Evolutionary conservation across 2,797 vertebrate species (phyloP).

Genomic region (Borostomias antarcticus): DNA sequence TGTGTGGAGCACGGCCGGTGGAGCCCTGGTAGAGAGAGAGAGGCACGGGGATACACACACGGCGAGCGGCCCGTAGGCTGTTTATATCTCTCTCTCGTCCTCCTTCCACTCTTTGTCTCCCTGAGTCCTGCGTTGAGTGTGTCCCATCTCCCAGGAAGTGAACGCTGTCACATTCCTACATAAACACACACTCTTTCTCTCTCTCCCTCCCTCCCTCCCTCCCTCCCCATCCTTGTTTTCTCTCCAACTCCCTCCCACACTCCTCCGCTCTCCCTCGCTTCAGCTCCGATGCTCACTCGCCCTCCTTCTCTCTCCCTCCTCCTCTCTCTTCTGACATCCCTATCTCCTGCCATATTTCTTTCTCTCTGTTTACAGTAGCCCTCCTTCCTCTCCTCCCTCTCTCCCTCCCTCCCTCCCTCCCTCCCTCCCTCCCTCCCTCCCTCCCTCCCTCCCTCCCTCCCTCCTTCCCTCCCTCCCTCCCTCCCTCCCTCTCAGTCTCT

Average conservation of each 20-base stretch:
- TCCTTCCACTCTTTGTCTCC: conserved; percentile 36
- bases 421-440: conserved; percentile 60
- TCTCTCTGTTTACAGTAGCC: neutral
- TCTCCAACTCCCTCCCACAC: neutral
- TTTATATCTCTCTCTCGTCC: conserved; percentile 23
- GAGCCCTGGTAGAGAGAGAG: too few species aligned
- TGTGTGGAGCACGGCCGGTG: neutral
- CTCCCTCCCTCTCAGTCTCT: conserved; percentile 41
- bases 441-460: conserved; percentile 58
- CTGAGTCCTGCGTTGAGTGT: conserved; percentile 49
- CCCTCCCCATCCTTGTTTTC: conserved; percentile 14
- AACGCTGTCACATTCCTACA: conserved; percentile 70
- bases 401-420: neutral
- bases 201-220: conserved; percentile 18
- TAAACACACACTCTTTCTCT: conserved; percentile 28
- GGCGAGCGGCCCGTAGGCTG: conserved; percentile 17
- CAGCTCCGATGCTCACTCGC: conserved; percentile 12
- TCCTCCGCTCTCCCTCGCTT: neutral
- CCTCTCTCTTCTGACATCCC: neutral
- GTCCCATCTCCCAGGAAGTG: conserved; percentile 66
- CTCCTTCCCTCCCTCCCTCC: neutral
- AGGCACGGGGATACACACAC: too few species aligned
- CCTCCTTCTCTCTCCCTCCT: neutral
- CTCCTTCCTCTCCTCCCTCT: conserved; percentile 37
- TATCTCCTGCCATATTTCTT: conserved; percentile 1